phyloP scores from a whole-genome alignment of 2,797 vertebrate genomes.

The Lateolabrax maculatus region DNA sequence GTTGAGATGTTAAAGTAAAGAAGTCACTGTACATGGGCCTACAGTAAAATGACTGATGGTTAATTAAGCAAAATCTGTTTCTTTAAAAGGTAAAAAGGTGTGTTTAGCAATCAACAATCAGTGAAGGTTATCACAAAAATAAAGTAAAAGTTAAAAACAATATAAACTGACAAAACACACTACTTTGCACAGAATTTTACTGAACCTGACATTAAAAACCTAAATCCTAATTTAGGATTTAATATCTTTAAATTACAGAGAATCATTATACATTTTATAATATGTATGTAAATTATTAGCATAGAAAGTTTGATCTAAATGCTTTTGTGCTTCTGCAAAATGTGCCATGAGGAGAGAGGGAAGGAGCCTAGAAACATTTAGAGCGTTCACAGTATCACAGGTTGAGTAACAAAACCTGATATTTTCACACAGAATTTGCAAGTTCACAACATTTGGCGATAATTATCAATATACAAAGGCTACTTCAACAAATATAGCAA shows the following conservation, averaged over 20 bases:
- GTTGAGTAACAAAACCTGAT: slow-evolving; percentile 51
- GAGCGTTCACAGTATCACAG: slow-evolving; percentile 48
- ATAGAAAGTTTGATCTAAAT: not conserved
- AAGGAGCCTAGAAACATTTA: slow-evolving; percentile 48
- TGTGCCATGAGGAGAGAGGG: slow-evolving; percentile 25
- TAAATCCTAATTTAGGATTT: not conserved
- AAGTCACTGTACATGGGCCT: not conserved
- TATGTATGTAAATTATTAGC: not conserved
- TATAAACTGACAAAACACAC: not conserved
- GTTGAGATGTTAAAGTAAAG: not conserved
- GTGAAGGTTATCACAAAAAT: not conserved
- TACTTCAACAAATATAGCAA: slow-evolving; percentile 21
- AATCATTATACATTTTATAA: not conserved
- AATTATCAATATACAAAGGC: slow-evolving; percentile 38
- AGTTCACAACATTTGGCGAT: slow-evolving; percentile 35
- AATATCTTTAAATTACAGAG: not conserved
- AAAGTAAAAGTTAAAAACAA: not conserved
- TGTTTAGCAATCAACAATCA: not conserved
- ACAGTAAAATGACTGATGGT: not conserved
- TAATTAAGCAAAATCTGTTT: not conserved
- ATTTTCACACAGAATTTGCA: slow-evolving; percentile 44
- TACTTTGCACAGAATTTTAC: not conserved
- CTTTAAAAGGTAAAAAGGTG: not conserved
- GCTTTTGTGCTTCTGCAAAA: not conserved
- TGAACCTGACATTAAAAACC: not conserved